A percentile compares a stretch with the other conserved stretches of the same genome.
phyloP scores from a whole-genome alignment of 2,113 vertebrate genomes.

The Pygoscelis antarcticus region DNA sequence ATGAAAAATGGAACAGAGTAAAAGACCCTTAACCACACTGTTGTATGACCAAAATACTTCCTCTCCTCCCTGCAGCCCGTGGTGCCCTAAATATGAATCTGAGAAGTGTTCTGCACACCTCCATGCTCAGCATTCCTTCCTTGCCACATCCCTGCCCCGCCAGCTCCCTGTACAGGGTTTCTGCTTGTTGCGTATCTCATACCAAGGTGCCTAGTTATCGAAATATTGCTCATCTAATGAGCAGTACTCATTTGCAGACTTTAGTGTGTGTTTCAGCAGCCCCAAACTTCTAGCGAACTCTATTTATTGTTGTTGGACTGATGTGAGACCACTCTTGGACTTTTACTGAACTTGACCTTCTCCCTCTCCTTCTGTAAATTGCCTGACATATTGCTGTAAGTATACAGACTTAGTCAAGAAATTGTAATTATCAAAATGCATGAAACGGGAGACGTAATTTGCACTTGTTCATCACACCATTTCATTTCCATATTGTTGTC shows the following conservation, averaged over 20 bases:
- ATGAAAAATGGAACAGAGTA: neutral
- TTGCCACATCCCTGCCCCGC: neutral
- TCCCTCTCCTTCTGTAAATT: neutral
- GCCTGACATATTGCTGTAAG: neutral
- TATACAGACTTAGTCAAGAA: neutral
- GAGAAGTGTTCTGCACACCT: neutral
- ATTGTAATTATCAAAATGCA: slow-evolving; percentile 2
- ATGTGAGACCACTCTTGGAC: neutral
- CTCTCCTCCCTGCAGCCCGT: neutral
- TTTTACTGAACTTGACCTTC: neutral
- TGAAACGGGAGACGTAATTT: slow-evolving; percentile 27
- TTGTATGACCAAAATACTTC: neutral
- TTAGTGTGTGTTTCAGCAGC: neutral
- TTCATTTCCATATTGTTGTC: neutral
- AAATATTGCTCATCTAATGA: neutral
- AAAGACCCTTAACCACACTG: neutral
- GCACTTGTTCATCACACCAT: neutral
- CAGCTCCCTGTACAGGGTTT: neutral
- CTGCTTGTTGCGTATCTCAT: neutral
- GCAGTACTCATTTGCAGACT: neutral
- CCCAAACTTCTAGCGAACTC: neutral
- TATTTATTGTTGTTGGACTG: neutral
- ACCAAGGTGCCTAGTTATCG: neutral
- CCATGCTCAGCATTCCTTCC: neutral
- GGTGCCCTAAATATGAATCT: neutral